Evolutionary conservation across 2,888 invertebrate species (phyloP).

Genomic region (Xanthostigma xanthostigma): DNA sequence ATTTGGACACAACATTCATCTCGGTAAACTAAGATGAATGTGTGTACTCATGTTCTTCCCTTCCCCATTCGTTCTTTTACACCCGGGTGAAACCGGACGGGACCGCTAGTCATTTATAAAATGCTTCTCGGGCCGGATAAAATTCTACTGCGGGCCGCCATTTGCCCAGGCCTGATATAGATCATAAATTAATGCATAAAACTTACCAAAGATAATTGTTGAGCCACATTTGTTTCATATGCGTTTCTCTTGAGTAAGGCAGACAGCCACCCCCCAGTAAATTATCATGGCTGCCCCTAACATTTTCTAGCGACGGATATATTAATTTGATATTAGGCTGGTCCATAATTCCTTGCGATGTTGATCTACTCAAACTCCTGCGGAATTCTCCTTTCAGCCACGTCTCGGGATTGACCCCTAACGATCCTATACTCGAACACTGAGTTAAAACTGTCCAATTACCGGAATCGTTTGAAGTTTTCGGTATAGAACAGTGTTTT

Average conservation of each 20-base stretch:
- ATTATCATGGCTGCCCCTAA: slow-evolving; percentile 70
- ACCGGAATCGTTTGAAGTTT: slow-evolving; percentile 30
- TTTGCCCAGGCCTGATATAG: no score
- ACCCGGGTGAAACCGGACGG: no score
- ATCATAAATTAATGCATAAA: slow-evolving; percentile 7
- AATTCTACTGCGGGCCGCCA: no score
- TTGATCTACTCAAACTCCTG: slow-evolving; percentile 40
- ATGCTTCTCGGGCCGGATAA: no score
- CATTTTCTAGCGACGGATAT: slow-evolving; percentile 73
- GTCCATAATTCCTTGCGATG: slow-evolving; percentile 34
- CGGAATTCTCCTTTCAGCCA: slow-evolving; percentile 72
- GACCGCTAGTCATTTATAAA: no score
- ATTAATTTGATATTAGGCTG: slow-evolving; percentile 45
- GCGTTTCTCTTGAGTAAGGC: slow-evolving; percentile 64
- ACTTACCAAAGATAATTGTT: slow-evolving; percentile 58
- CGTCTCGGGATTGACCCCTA: slow-evolving; percentile 49
- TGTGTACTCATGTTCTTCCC: no score
- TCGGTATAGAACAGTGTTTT: slow-evolving; percentile 40
- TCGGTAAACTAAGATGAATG: no score
- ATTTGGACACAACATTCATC: no score
- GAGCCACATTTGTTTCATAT: slow-evolving; percentile 77
- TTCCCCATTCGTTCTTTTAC: no score
- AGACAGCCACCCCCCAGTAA: slow-evolving; percentile 75
- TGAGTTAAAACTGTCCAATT: slow-evolving; percentile 66
- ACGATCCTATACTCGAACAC: slow-evolving; percentile 80